phyloP scores from a whole-genome alignment of 2,888 invertebrate species.

The Oxystoma pomonae region DNA sequence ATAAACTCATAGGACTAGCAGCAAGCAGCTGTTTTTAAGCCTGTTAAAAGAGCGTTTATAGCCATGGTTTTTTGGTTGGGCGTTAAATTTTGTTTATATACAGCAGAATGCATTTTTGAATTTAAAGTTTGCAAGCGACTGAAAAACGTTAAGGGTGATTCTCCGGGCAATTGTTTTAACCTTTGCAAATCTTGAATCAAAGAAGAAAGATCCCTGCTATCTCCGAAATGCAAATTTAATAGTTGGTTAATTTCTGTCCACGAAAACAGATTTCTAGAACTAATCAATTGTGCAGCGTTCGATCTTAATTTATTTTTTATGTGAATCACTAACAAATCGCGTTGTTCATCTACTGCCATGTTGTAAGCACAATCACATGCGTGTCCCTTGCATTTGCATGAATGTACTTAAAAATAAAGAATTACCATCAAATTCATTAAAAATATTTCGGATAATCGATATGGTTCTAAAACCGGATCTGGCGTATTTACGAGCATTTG shows the following conservation, averaged over 20 bases:
- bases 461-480: background rate
- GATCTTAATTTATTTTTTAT: constrained; percentile 18
- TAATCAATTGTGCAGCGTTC: constrained; percentile 17
- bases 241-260: constrained; percentile 16
- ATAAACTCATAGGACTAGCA: background rate
- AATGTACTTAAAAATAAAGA: constrained; percentile 15
- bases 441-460: constrained; percentile 13
- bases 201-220: background rate
- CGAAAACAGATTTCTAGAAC: constrained; percentile 14
- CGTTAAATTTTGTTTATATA: background rate
- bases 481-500: background rate
- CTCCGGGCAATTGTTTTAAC: constrained; percentile 8
- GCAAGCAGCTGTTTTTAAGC: background rate
- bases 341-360: constrained; percentile 13
- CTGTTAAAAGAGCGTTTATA: background rate
- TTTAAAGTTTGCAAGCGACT: constrained; percentile 2
- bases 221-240: constrained; percentile 10
- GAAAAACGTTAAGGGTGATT: constrained; percentile 10
- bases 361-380: constrained; percentile 16
- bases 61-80: background rate
- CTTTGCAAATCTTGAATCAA: background rate
- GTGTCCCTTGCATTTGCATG: too few relatives aligned
- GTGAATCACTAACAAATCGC: constrained; percentile 15
- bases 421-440: constrained; percentile 19
- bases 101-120: background rate